A percentile compares a stretch with the other conserved stretches of the same genome.
phyloP scores from a whole-genome alignment of 2,888 invertebrate genomes.

The Kryphioiulus occultus region DNA sequence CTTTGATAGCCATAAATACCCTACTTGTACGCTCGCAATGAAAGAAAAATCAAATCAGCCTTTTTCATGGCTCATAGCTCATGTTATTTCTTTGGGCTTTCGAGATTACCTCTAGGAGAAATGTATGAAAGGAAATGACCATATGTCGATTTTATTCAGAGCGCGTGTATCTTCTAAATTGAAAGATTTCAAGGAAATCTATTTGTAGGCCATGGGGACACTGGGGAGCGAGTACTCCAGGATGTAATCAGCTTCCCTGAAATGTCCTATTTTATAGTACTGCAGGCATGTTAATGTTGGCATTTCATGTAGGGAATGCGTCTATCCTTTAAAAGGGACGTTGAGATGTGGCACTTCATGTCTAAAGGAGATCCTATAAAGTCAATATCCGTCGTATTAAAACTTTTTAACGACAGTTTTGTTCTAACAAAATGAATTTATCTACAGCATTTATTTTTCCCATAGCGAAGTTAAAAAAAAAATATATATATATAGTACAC shows the following conservation, averaged over 20 bases:
- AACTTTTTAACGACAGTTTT: background rate
- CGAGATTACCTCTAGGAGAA: background rate
- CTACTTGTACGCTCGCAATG: background rate
- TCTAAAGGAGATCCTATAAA: background rate
- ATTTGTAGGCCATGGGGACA: background rate
- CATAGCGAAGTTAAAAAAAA: too few species aligned
- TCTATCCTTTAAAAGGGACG: background rate
- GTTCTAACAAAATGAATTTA: background rate
- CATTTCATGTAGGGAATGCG: background rate
- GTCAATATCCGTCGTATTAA: background rate
- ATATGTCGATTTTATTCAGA: background rate
- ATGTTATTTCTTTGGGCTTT: background rate
- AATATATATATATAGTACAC: too few species aligned
- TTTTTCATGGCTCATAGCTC: slow-evolving; percentile 1
- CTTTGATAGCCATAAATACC: background rate
- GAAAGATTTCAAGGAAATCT: slow-evolving; percentile 1
- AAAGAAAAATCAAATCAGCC: background rate
- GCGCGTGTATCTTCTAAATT: background rate
- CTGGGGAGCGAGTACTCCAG: background rate
- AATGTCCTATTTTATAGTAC: background rate
- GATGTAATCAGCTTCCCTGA: background rate
- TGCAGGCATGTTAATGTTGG: background rate
- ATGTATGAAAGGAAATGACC: background rate
- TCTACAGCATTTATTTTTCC: background rate
- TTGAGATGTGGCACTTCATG: background rate